Evolutionary conservation across 2,888 invertebrate species (phyloP).

Genomic region (Hypomecis atomaria): DNA sequence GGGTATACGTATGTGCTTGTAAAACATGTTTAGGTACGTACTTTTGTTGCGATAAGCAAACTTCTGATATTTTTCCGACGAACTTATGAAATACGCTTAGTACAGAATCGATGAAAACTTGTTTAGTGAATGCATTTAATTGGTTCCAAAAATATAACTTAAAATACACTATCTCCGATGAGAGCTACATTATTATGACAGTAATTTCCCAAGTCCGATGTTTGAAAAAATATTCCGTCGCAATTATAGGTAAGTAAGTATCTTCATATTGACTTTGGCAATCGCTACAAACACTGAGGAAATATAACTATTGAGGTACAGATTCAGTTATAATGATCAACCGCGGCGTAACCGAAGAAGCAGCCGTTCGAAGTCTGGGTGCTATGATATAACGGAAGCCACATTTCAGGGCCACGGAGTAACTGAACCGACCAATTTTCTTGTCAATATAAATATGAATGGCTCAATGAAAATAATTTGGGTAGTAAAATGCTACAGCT

Average conservation of each 20-base stretch:
- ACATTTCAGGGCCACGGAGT: slow-evolving; percentile 15
- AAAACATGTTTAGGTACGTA: too few relatives aligned
- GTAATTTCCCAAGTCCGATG: too few relatives aligned
- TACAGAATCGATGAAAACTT: too few relatives aligned
- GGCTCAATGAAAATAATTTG: slow-evolving; percentile 11
- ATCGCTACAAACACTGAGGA: not conserved
- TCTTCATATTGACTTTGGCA: not conserved
- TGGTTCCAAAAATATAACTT: too few relatives aligned
- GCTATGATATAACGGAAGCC: slow-evolving; percentile 13
- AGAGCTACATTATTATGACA: too few relatives aligned
- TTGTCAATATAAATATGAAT: slow-evolving; percentile 4
- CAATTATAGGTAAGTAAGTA: not conserved
- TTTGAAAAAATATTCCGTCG: not conserved
- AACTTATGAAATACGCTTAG: too few relatives aligned
- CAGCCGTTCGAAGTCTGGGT: not conserved
- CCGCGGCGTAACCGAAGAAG: not conserved
- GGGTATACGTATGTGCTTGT: too few relatives aligned
- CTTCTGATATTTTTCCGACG: too few relatives aligned
- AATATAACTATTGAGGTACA: not conserved
- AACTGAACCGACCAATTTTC: slow-evolving; percentile 15
- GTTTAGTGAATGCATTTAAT: too few relatives aligned
- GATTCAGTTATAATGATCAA: not conserved
- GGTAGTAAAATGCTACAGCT: slow-evolving; percentile 13
- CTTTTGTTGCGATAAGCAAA: too few relatives aligned
- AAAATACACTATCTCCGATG: too few relatives aligned